Conservation (phyloP, 2,888 invertebrate species). For the Apotomis capreana region DNA sequence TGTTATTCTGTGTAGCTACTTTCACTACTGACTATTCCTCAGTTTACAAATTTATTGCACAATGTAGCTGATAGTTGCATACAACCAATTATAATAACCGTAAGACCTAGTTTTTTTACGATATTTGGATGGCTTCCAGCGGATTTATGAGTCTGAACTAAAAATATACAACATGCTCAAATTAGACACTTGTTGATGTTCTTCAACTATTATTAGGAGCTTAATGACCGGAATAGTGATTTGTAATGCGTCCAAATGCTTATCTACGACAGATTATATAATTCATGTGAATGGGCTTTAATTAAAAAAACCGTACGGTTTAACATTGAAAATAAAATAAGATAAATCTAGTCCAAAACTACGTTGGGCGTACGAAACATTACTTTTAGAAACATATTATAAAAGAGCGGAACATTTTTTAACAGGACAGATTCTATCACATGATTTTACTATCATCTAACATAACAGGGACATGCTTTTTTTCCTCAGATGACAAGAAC, state of each 20-base stretch:
- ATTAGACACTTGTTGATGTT: constrained; percentile 57
- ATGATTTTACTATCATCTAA: too few species aligned
- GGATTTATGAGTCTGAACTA: constrained; percentile 62
- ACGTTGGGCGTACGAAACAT: too few species aligned
- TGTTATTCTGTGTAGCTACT: too few species aligned
- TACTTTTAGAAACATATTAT: too few species aligned
- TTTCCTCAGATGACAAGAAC: constrained; percentile 87
- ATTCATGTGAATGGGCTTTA: not conserved
- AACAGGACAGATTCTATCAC: too few species aligned
- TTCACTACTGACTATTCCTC: not conserved
- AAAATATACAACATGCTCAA: constrained; percentile 53
- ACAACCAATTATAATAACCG: constrained; percentile 34
- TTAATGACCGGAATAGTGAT: constrained; percentile 21
- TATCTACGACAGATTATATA: constrained; percentile 6
- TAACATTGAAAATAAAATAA: too few species aligned
- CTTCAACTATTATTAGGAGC: constrained; percentile 29
- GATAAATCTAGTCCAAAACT: too few species aligned
- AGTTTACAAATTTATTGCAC: not conserved
- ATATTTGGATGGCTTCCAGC: constrained; percentile 69
- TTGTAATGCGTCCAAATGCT: constrained; percentile 4
- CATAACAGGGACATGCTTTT: not conserved
- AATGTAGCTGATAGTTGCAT: constrained; percentile 15
- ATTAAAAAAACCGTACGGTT: not conserved
- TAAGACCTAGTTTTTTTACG: constrained; percentile 39
- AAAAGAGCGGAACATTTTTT: too few species aligned